Base-by-base conservation (phyloP, 1,140 invertebrate genomes). In the Arion vulgaris region DNA sequence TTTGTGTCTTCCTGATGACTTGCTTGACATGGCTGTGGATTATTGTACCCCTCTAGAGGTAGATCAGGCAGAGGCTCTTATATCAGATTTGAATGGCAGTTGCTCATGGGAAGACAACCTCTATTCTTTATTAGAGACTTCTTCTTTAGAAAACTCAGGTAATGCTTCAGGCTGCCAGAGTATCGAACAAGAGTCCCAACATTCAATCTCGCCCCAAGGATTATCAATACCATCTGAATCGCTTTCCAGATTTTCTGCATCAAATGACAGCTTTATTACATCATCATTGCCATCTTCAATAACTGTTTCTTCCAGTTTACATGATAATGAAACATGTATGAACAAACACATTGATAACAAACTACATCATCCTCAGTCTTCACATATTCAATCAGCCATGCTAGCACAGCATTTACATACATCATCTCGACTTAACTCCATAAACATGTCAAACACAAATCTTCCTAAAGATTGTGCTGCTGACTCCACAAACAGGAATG, bases 11-110 rank as follows among this genome's bases (percentile, higher is more conserved):
- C 80, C 80, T 53, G 80, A 81, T 57, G 80, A 81, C 36, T n/a
- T 81, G 0, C 49, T 81, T 32, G 80, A 81, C 34, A 36, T 81
- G 39, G 80, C 68, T 28, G 51, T 81, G 34, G 80, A 81, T 28
- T 73, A 74, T 36, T 81, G 80, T 74, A 51, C 28, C 15, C 39
- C 68, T 34, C 1, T 81, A 19, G 80, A 23, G 9, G 15, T 45
- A 32, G 71, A 81, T 15, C 71, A 74, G 36, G 51, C 69, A 32
- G 69, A 81, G 15, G 71, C 69, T 74, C 32, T 81, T 9, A 39
- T 80, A 0, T 71, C 78, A 36, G 78, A 80, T 45, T 71, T 80
- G 7, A 71, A 2, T 32, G 68, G 51, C n/a, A 71, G 4, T 15
- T 11, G 11, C 28, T 49, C 39, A 26, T 71, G 1, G 1, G 78